Percentiles rank a stretch among this genome's conserved stretches.
Conservation (phyloP, 2,797 vertebrate species). For the Hypotaenidia philippensis region DNA sequence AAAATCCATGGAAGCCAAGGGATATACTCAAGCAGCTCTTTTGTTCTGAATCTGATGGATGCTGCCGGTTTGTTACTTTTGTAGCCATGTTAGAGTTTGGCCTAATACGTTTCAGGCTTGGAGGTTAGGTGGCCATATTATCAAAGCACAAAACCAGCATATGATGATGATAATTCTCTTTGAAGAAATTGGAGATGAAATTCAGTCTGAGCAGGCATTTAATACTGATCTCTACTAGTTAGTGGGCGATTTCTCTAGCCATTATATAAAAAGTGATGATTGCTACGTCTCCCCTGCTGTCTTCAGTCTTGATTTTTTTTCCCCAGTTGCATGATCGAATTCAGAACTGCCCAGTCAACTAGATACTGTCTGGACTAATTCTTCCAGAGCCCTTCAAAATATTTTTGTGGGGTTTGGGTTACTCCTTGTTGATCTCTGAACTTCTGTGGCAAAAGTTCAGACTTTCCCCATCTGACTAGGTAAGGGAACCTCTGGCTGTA, state of each 20-base stretch:
- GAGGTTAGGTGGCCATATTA: not conserved
- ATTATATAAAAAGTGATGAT: not conserved
- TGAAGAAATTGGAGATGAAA: not conserved
- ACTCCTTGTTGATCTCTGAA: not conserved
- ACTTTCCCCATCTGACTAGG: not conserved
- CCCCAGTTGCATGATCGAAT: not conserved
- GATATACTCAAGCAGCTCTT: not conserved
- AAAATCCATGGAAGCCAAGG: not conserved
- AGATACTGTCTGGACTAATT: not conserved
- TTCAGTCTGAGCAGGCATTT: not conserved
- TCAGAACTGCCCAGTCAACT: not conserved
- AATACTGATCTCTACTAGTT: not conserved
- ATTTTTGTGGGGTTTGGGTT: not conserved
- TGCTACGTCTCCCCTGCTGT: not conserved
- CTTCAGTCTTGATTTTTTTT: not conserved
- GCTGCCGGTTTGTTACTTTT: not conserved
- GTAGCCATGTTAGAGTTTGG: not conserved
- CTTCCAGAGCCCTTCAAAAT: not conserved
- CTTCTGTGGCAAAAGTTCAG: not conserved
- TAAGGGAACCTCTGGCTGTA: not conserved
- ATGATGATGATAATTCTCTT: not conserved
- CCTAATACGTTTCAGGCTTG: not conserved
- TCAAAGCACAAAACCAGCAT: not conserved
- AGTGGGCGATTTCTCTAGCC: not conserved
- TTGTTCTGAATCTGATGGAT: not conserved